Conservation (phyloP, 2,797 vertebrate species). For the Ptychadena robeensis region DNA sequence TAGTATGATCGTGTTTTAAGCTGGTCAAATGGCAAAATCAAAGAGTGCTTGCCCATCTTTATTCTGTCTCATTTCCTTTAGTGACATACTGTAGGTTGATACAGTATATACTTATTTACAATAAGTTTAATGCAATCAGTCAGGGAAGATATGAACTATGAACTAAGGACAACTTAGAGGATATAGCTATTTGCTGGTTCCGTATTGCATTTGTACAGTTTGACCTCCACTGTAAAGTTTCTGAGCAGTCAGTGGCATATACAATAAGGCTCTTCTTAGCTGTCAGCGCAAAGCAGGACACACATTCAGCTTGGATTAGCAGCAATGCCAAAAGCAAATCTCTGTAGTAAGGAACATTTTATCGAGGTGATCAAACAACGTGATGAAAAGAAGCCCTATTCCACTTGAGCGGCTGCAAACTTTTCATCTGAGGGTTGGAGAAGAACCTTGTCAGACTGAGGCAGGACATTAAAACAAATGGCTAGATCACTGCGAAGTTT, state of each 20-base stretch:
- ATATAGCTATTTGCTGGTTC: conserved; percentile 2
- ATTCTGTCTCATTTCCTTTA: too few relatives aligned
- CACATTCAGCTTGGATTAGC: conserved; percentile 49
- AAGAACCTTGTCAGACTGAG: conserved; percentile 49
- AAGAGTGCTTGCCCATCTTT: too few relatives aligned
- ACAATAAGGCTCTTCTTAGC: conserved; percentile 43
- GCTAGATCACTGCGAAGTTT: conserved; percentile 22
- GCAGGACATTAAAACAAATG: conserved; percentile 44
- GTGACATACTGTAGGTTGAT: too few relatives aligned
- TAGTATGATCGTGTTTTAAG: too few relatives aligned
- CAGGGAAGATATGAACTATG: background rate
- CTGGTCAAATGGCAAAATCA: too few relatives aligned
- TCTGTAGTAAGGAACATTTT: conserved; percentile 53
- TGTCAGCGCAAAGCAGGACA: conserved; percentile 43
- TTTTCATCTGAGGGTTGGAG: conserved; percentile 40
- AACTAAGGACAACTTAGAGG: too few relatives aligned
- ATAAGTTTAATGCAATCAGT: too few relatives aligned
- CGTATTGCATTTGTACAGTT: conserved; percentile 27
- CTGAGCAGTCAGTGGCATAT: conserved; percentile 29
- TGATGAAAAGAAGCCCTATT: conserved; percentile 56
- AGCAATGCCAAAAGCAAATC: conserved; percentile 50
- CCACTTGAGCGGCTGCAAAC: conserved; percentile 46
- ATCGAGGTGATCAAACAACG: conserved; percentile 51
- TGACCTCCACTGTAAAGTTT: conserved; percentile 41
- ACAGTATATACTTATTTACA: too few relatives aligned